These are phyloP conservation scores for Neotoma lepida DNA, from an alignment of 2,113 vertebrate genomes.

Conservation along the genomic window DNA sequence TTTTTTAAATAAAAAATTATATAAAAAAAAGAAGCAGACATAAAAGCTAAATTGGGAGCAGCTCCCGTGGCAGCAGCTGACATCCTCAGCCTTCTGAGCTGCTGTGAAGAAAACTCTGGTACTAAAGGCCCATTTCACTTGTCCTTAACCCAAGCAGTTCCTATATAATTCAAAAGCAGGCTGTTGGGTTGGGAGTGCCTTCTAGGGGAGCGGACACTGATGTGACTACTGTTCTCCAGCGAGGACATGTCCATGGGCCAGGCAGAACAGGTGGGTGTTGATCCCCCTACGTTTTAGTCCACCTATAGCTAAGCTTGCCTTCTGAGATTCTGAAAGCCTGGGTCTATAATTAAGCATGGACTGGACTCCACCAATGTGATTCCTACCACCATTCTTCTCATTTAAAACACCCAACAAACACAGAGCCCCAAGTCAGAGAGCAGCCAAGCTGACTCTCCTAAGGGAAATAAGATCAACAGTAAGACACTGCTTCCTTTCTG, in stretches of 20 bases:
- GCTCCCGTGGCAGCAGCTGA: not conserved
- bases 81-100: not conserved
- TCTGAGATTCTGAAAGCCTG: not conserved
- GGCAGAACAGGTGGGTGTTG: not conserved
- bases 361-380: no score
- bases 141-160: not conserved
- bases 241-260: not conserved
- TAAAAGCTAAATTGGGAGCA: no score
- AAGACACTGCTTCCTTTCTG: not conserved
- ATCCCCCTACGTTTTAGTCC: not conserved
- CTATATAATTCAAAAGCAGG: not conserved
- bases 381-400: not conserved
- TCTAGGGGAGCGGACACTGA: not conserved
- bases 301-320: not conserved
- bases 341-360: not conserved
- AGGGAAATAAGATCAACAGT: not conserved
- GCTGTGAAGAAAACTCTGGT: not conserved
- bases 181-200: not conserved
- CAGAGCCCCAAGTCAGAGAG: not conserved
- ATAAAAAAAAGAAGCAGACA: not conserved
- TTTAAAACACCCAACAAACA: not conserved
- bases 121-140: not conserved
- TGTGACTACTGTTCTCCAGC: not conserved
- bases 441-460: not conserved
- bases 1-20: no score